Conservation (phyloP, 2,113 vertebrate species). For the Aptenodytes patagonicus region DNA sequence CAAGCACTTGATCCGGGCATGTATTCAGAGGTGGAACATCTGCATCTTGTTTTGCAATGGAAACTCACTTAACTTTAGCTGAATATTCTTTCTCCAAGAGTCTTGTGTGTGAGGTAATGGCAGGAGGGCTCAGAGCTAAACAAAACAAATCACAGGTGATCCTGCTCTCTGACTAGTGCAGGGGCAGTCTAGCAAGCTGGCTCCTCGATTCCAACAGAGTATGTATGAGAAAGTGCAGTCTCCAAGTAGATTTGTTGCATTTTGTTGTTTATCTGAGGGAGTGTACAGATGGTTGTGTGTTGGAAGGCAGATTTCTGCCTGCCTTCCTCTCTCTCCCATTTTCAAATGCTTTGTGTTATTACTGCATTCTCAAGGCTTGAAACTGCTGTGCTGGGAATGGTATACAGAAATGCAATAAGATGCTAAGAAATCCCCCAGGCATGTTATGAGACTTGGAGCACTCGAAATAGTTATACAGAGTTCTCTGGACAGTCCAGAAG, state of each 20-base stretch:
- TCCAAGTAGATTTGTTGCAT: not conserved
- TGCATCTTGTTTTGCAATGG: conserved; percentile 52
- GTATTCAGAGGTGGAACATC: conserved; percentile 20
- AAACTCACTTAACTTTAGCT: not conserved
- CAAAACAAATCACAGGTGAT: conserved; percentile 28
- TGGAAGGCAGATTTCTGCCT: conserved; percentile 34
- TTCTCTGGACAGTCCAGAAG: conserved; percentile 45
- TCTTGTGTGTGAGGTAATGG: not conserved
- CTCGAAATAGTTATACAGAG: not conserved
- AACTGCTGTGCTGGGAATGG: conserved; percentile 37
- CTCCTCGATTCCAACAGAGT: conserved; percentile 9
- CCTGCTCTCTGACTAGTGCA: not conserved
- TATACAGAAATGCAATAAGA: conserved; percentile 41
- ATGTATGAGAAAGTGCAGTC: conserved; percentile 12
- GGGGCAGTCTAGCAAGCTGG: not conserved
- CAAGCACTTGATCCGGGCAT: not conserved
- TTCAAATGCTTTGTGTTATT: conserved; percentile 27
- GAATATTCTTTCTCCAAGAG: not conserved
- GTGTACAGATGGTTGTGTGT: not conserved
- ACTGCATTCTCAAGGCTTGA: conserved; percentile 16
- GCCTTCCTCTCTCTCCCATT: not conserved
- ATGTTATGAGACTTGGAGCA: not conserved
- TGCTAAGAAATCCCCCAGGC: conserved; percentile 30
- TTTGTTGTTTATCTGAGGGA: conserved; percentile 20
- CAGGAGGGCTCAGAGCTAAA: not conserved